Evolutionary conservation across 2,113 vertebrate species (phyloP).

Genomic region (Spermophilus dauricus): DNA sequence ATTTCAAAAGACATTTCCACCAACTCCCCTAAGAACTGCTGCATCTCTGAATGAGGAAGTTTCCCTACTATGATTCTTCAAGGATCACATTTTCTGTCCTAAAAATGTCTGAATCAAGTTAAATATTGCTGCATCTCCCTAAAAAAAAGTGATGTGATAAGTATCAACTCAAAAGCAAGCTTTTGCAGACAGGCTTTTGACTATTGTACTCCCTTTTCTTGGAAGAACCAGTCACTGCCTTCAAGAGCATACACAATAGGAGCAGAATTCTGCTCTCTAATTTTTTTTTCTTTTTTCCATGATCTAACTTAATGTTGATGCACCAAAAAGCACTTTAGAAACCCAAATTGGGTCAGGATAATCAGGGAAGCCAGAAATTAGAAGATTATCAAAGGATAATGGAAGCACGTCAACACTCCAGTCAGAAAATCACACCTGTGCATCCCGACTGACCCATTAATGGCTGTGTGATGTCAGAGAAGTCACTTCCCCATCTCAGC

Average conservation of each 20-base stretch:
- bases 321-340: neutral
- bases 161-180: neutral
- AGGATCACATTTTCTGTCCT: neutral
- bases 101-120: neutral
- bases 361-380: neutral
- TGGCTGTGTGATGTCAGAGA: neutral
- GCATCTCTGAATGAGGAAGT: neutral
- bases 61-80: neutral
- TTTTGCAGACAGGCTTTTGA: neutral
- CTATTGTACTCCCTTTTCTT: neutral
- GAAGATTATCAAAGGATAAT: neutral
- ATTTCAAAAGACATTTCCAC: conserved; percentile 9
- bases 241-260: no score
- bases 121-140: neutral
- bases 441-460: neutral
- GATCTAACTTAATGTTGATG: conserved; percentile 16
- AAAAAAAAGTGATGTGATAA: neutral
- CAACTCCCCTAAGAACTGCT: neutral
- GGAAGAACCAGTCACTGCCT: neutral
- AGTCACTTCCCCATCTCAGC: neutral
- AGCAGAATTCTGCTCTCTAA: neutral
- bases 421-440: neutral
- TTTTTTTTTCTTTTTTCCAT: neutral
- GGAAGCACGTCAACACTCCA: neutral
- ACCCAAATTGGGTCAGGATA: neutral